Evolutionary conservation across 1,140 invertebrate species (phyloP).

Genomic region (Stegodyphus dumicola): DNA sequence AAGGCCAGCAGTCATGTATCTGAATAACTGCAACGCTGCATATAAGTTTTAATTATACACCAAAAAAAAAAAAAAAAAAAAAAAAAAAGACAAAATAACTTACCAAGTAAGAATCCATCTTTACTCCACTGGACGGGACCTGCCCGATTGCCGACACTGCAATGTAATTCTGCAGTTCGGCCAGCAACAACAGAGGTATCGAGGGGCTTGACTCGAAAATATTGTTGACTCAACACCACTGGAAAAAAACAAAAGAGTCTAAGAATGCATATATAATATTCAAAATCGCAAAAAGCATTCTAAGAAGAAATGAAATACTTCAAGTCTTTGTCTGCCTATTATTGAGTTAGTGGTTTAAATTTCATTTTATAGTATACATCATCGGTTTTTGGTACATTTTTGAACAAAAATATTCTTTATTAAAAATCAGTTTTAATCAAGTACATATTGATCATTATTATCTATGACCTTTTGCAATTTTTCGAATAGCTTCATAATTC

Average conservation of each 20-base stretch:
- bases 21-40: no score
- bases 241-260: slow-evolving; percentile 14
- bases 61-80: background rate
- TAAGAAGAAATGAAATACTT: no score
- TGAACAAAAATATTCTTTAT: no score
- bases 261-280: background rate
- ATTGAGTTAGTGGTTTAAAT: no score
- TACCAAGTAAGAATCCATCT: slow-evolving; percentile 90
- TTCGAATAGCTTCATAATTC: no score
- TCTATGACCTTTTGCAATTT: no score
- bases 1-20: no score
- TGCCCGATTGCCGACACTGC: slow-evolving; percentile 83
- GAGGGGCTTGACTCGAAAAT: slow-evolving; percentile 81
- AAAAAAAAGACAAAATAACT: slow-evolving; percentile 62
- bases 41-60: background rate
- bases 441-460: no score
- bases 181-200: slow-evolving; percentile 84
- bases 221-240: slow-evolving; percentile 74
- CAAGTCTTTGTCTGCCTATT: no score
- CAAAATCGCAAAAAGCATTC: background rate
- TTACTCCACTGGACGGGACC: slow-evolving; percentile 93
- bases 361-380: no score
- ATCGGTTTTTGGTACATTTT: no score
- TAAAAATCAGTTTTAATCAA: no score
- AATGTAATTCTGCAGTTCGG: slow-evolving; percentile 80